phyloP scores from a whole-genome alignment of 2,888 invertebrate species.

The Limnephilus rhombicus region DNA sequence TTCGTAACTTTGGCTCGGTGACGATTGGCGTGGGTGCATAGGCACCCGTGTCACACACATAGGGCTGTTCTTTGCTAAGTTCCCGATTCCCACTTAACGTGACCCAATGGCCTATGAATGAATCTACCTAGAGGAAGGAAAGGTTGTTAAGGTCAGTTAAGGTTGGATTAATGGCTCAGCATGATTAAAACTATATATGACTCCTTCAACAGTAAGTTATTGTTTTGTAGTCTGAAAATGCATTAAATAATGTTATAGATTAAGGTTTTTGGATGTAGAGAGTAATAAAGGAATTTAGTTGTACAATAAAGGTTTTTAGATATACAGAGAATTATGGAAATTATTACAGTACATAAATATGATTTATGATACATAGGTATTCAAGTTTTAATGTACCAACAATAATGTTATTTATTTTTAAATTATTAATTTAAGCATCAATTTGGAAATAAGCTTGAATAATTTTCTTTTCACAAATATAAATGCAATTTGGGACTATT shows the following conservation, averaged over 20 bases:
- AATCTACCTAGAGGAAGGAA: constrained; percentile 1
- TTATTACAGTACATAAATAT: not conserved
- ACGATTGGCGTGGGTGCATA: not conserved
- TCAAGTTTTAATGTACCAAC: not conserved
- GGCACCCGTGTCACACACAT: not conserved
- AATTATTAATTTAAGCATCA: too few relatives aligned
- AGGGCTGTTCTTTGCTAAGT: constrained; percentile 1
- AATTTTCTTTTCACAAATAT: too few relatives aligned
- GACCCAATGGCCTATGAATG: constrained; percentile 1
- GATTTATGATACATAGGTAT: not conserved
- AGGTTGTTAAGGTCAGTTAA: not conserved
- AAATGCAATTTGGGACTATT: not conserved
- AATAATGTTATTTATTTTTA: too few relatives aligned
- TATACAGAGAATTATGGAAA: not conserved
- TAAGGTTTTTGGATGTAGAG: not conserved
- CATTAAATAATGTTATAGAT: not conserved
- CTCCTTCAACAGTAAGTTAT: not conserved
- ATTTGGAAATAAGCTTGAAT: too few relatives aligned
- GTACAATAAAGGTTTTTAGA: not conserved
- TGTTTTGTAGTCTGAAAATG: not conserved
- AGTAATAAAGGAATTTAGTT: not conserved
- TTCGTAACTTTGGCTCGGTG: not conserved
- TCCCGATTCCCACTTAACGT: constrained; percentile 1
- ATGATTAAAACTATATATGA: not conserved
- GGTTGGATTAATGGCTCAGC: not conserved